Percentiles rank a stretch among this genome's conserved stretches.
Evolutionary conservation across 2,113 vertebrate genomes (phyloP).

Genomic region (Illadopsis cleaveri): DNA sequence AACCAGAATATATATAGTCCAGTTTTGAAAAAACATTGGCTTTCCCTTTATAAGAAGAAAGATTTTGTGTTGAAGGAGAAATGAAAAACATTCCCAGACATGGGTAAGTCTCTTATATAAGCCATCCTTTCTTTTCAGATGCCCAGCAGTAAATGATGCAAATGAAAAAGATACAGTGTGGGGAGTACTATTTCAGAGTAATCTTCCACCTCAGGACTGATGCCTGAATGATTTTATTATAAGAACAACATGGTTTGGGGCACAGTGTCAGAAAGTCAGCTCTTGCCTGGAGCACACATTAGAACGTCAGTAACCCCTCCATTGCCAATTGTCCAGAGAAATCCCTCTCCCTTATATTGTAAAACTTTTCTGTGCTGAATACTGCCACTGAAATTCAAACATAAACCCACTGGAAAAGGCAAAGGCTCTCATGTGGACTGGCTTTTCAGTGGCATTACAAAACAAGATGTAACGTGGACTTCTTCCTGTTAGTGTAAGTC

Average conservation of each 20-base stretch:
- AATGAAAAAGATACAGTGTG: slow-evolving; percentile 40
- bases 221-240: slow-evolving; percentile 66
- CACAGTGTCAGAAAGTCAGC: slow-evolving; percentile 50
- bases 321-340: background rate
- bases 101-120: slow-evolving; percentile 44
- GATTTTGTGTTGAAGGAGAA: slow-evolving; percentile 31
- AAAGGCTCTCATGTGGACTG: background rate
- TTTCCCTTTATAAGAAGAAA: slow-evolving; percentile 13
- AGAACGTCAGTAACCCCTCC: background rate
- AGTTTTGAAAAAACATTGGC: slow-evolving; percentile 18
- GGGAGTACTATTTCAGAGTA: slow-evolving; percentile 41
- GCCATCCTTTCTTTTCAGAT: slow-evolving; percentile 42
- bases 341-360: background rate
- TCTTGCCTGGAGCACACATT: slow-evolving; percentile 12
- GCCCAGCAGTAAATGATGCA: slow-evolving; percentile 55
- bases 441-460: background rate
- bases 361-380: background rate
- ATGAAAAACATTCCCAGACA: slow-evolving; percentile 36
- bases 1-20: slow-evolving; percentile 2
- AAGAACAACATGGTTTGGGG: slow-evolving; percentile 49
- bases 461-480: background rate
- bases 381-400: background rate
- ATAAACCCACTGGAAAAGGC: background rate
- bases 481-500: background rate
- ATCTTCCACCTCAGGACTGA: slow-evolving; percentile 25